A percentile compares a stretch with the other conserved stretches of the same genome.
Evolutionary conservation across 2,113 vertebrate species (phyloP).

Genomic region (Nibea coibor): DNA sequence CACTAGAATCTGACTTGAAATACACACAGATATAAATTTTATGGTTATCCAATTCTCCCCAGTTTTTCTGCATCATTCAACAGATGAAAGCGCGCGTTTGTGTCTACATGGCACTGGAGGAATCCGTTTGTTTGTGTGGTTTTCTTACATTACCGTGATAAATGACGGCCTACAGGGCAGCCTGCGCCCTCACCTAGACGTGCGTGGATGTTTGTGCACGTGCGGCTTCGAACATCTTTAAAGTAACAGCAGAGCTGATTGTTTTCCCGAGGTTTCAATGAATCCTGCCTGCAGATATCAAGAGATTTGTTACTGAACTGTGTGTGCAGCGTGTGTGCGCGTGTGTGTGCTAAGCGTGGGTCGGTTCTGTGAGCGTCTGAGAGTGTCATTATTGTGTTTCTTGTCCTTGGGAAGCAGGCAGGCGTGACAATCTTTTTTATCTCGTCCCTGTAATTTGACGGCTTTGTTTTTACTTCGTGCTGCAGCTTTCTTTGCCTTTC

Average conservation of each 20-base stretch:
- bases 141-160: conserved; percentile 56
- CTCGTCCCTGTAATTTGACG: conserved; percentile 44
- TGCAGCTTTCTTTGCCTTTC: conserved; percentile 12
- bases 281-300: conserved; percentile 25
- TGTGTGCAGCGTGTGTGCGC: background rate
- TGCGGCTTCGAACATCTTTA: conserved; percentile 17
- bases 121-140: conserved; percentile 14
- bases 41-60: background rate
- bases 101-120: background rate
- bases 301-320: conserved; percentile 9
- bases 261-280: conserved; percentile 38
- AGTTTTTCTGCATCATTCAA: conserved; percentile 3
- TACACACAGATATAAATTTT: background rate
- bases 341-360: background rate
- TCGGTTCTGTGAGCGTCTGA: background rate
- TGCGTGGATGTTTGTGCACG: background rate
- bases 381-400: background rate
- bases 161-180: conserved; percentile 34
- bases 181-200: conserved; percentile 11
- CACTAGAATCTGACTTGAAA: background rate
- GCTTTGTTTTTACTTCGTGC: conserved; percentile 37
- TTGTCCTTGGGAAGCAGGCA: conserved; percentile 43
- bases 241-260: conserved; percentile 25
- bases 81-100: background rate
- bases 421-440: conserved; percentile 44